Evolutionary conservation across 2,797 vertebrate species (phyloP).

Genomic region (Eulemur rubriventer): DNA sequence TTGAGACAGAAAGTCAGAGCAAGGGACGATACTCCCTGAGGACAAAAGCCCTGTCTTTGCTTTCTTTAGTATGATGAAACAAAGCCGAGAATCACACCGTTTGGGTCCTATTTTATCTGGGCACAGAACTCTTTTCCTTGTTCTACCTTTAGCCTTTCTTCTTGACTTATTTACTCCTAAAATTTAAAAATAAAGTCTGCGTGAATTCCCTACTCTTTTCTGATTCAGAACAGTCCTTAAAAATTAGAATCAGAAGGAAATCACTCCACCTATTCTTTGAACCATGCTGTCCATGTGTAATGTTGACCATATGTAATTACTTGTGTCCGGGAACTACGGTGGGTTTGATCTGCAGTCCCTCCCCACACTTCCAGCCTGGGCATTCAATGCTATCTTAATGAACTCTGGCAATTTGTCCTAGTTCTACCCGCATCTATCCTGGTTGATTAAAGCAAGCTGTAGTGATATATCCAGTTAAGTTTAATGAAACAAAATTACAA

Average conservation of each 20-base stretch:
- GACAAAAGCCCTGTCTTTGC: conserved; percentile 46
- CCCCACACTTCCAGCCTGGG: background rate
- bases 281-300: background rate
- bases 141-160: background rate
- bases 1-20: conserved; percentile 52
- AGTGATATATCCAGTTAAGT: background rate
- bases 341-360: background rate
- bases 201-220: background rate
- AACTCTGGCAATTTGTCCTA: background rate
- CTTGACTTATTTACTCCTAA: background rate
- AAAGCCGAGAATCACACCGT: background rate
- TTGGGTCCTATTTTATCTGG: background rate
- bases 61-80: background rate
- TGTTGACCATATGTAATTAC: background rate
- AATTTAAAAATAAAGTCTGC: background rate
- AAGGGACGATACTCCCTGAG: conserved; percentile 13
- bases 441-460: conserved; percentile 3
- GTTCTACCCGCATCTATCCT: background rate
- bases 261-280: background rate
- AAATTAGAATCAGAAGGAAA: conserved; percentile 9
- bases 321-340: background rate
- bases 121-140: background rate
- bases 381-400: background rate
- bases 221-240: background rate
- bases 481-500: conserved; percentile 40